Conservation (phyloP, 2,888 invertebrate genomes). For the Rhagonycha fulva region DNA sequence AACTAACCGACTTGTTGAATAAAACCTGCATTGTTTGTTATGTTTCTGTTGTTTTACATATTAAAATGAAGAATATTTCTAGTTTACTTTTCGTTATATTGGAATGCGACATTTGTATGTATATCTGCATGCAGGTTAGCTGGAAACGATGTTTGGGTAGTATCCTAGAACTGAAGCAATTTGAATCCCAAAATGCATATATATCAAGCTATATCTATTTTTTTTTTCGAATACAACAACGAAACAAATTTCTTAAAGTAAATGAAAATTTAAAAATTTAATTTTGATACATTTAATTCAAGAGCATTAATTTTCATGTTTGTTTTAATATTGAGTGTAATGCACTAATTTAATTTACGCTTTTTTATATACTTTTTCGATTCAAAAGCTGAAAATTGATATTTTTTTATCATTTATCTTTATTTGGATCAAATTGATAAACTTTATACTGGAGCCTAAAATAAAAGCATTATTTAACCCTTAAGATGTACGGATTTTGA, state of each 20-base stretch:
- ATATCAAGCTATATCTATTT: not conserved
- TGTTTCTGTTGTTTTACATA: too few species aligned
- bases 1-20: too few species aligned
- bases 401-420: not conserved
- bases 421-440: not conserved
- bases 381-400: not conserved
- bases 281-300: not conserved
- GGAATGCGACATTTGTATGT: not conserved
- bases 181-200: not conserved
- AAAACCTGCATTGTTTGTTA: too few species aligned
- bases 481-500: not conserved
- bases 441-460: not conserved
- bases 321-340: too few species aligned
- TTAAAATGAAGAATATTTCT: not conserved
- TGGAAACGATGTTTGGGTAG: not conserved
- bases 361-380: not conserved
- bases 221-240: not conserved
- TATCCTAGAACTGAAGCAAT: not conserved
- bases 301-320: too few species aligned
- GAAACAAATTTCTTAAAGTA: not conserved
- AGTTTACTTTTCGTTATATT: not conserved
- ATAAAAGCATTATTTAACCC: not conserved
- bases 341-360: too few species aligned
- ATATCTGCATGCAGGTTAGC: not conserved
- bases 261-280: not conserved